Conservation (phyloP, 2,113 vertebrate genomes). For the Pseudopipra pipra region DNA sequence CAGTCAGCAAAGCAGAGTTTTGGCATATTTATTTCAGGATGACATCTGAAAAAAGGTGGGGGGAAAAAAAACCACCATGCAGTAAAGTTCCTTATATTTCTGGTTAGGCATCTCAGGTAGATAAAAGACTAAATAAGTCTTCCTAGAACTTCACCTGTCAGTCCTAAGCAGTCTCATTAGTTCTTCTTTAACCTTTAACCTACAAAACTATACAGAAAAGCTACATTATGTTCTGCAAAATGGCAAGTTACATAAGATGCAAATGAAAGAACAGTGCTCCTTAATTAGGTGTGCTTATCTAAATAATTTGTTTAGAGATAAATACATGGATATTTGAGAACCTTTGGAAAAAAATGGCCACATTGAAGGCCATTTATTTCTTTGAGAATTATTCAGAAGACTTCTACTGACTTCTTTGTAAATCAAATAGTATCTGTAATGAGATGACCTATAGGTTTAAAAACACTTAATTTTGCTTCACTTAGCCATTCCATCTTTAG, state of each 20-base stretch:
- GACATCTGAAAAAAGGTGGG: neutral
- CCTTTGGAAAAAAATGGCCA: neutral
- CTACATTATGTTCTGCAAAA: neutral
- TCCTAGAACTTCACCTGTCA: neutral
- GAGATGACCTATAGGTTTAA: neutral
- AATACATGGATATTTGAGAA: neutral
- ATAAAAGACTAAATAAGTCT: neutral
- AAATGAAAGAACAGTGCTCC: neutral
- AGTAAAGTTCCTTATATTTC: neutral
- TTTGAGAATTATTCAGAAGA: neutral
- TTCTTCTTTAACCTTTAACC: neutral
- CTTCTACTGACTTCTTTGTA: neutral
- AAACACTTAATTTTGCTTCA: neutral
- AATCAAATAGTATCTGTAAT: neutral
- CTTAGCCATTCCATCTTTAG: neutral
- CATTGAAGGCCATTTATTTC: neutral
- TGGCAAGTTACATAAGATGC: neutral
- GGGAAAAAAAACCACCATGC: rapidly evolving
- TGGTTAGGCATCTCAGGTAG: neutral
- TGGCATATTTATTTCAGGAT: conserved; percentile 48
- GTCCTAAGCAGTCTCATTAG: neutral
- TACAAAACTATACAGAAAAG: neutral
- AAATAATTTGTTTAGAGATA: neutral
- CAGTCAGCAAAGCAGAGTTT: conserved; percentile 49
- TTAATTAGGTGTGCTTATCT: neutral